phyloP scores from a whole-genome alignment of 2,797 vertebrate species.

The Danio albolineatus region DNA sequence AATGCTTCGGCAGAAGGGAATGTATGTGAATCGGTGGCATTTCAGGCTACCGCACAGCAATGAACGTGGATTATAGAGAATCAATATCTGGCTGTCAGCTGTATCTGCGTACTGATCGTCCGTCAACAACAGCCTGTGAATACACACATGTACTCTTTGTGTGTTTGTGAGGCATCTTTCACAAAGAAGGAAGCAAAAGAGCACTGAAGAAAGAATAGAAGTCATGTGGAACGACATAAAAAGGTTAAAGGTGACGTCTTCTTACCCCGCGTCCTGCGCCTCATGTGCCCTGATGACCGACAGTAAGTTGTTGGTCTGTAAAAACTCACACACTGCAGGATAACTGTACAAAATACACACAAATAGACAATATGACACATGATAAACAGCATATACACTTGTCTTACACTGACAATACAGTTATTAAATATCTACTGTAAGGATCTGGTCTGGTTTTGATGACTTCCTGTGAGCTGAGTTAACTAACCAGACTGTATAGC shows the following conservation, averaged over 20 bases:
- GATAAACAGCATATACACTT: not conserved
- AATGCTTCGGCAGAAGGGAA: not conserved
- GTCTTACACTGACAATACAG: not conserved
- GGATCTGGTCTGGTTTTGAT: not conserved
- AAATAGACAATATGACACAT: slow-evolving; percentile 12
- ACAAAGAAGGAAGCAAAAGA: not conserved
- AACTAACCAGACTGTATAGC: no score
- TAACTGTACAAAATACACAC: slow-evolving; percentile 79
- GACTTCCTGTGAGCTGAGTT: no score
- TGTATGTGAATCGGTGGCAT: not conserved
- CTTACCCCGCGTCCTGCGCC: slow-evolving; percentile 97
- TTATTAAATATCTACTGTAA: no score
- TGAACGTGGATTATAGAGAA: slow-evolving; percentile 29
- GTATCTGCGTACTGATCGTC: not conserved
- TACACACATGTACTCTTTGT: not conserved
- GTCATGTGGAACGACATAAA: not conserved
- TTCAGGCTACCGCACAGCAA: not conserved
- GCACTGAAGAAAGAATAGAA: not conserved
- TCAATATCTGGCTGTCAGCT: not conserved
- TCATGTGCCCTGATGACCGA: slow-evolving; percentile 98
- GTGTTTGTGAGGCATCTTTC: not conserved
- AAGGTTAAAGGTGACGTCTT: not conserved
- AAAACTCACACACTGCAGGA: slow-evolving; percentile 96
- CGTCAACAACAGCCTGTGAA: not conserved
- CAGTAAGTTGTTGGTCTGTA: slow-evolving; percentile 99